These are phyloP conservation scores for Actias luna DNA, from an alignment of 2,888 invertebrate genomes.

Conservation along the genomic window DNA sequence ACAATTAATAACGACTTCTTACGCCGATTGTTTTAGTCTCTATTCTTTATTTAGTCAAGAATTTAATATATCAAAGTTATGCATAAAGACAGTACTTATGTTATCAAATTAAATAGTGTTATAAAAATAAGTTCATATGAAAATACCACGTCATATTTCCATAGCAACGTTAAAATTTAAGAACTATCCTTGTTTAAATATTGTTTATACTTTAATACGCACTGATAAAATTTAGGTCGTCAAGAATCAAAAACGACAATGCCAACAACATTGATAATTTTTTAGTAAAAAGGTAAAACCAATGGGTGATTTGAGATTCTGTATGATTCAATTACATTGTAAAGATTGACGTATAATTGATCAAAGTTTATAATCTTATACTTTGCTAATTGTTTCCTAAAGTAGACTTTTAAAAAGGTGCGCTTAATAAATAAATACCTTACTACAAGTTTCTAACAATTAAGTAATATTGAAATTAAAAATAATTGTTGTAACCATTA, in stretches of 20 bases:
- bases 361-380: not conserved
- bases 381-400: not conserved
- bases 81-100: conserved; percentile 2
- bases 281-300: too few relatives aligned
- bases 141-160: not conserved
- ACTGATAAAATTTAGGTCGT: not conserved
- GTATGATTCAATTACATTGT: too few relatives aligned
- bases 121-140: not conserved
- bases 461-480: not conserved
- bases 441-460: too few relatives aligned
- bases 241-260: not conserved
- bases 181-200: not conserved
- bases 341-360: too few relatives aligned
- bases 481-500: not conserved
- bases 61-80: conserved; percentile 1
- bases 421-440: not conserved
- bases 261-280: too few relatives aligned
- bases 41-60: conserved; percentile 1
- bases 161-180: not conserved
- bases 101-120: conserved; percentile 1
- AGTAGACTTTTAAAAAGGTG: not conserved
- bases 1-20: not conserved
- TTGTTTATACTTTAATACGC: not conserved
- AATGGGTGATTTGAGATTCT: too few relatives aligned
- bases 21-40: not conserved